Percentiles rank a stretch among this genome's conserved stretches.
Evolutionary conservation across 2,797 vertebrate genomes (phyloP).

Genomic region (Thunnus albacares): DNA sequence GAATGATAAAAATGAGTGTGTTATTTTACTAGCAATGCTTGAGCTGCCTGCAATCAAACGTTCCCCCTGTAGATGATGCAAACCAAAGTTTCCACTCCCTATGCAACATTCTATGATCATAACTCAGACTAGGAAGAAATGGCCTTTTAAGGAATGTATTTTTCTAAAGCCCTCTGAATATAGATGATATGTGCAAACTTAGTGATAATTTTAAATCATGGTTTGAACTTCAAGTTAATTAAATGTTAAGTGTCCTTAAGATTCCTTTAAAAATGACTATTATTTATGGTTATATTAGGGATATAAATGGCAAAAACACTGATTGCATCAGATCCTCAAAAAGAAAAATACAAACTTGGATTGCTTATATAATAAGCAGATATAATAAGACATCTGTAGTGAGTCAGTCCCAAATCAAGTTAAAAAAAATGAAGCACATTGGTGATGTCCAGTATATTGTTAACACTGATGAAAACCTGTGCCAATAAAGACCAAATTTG

Average conservation of each 20-base stretch:
- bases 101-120: conserved; percentile 4
- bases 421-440: too few relatives aligned
- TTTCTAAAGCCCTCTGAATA: not conserved
- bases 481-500: too few relatives aligned
- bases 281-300: not conserved
- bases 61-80: not conserved
- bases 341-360: too few relatives aligned
- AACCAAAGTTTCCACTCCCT: not conserved
- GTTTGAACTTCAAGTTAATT: not conserved
- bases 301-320: too few relatives aligned
- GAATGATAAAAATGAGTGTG: not conserved
- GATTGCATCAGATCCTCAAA: too few relatives aligned
- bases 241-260: not conserved
- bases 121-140: not conserved
- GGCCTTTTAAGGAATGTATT: not conserved
- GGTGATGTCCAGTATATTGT: too few relatives aligned
- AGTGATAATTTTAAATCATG: not conserved
- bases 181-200: not conserved
- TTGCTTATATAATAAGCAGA: too few relatives aligned
- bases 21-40: not conserved
- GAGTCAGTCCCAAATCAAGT: too few relatives aligned
- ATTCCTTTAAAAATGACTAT: not conserved
- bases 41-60: not conserved
- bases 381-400: too few relatives aligned
- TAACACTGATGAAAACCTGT: too few relatives aligned